Conservation (phyloP, 2,888 invertebrate species). For the Elysia crispata region DNA sequence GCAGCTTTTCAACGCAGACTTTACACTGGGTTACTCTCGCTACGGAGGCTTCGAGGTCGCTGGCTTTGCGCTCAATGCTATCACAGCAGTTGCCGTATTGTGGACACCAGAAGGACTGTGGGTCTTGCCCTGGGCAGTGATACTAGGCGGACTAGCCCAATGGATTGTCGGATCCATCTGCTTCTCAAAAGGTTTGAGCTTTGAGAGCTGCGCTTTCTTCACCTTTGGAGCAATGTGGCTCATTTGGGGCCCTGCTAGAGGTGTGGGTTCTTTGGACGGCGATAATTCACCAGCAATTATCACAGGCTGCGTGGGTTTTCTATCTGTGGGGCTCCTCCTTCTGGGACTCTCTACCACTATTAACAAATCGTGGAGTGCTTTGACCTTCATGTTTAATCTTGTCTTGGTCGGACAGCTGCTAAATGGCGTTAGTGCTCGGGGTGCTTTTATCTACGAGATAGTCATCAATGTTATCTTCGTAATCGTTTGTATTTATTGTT, state of each 20-base stretch:
- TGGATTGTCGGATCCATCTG: constrained; percentile 58
- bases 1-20: constrained; percentile 50
- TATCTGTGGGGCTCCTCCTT: constrained; percentile 57
- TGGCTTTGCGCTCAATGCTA: constrained; percentile 59
- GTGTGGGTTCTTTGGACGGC: constrained; percentile 48
- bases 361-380: constrained; percentile 58
- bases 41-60: constrained; percentile 59
- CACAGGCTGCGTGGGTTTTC: constrained; percentile 56
- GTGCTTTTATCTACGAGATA: constrained; percentile 55
- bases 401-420: constrained; percentile 56
- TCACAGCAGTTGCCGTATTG: constrained; percentile 57
- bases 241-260: constrained; percentile 60
- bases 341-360: constrained; percentile 57
- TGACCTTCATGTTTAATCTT: constrained; percentile 56
- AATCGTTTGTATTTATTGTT: constrained; percentile 59
- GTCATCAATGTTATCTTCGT: constrained; percentile 58
- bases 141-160: constrained; percentile 60
- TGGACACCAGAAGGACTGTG: constrained; percentile 54
- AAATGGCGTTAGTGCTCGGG: constrained; percentile 49
- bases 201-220: constrained; percentile 61
- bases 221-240: constrained; percentile 60
- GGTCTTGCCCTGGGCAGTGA: constrained; percentile 58
- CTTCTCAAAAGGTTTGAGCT: constrained; percentile 61
- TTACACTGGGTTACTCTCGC: constrained; percentile 60
- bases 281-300: constrained; percentile 53